Evolutionary conservation across 2,888 invertebrate species (phyloP), one percentile per base, ranked within the genome.

Genomic region (Netelia fuscicornis): DNA sequence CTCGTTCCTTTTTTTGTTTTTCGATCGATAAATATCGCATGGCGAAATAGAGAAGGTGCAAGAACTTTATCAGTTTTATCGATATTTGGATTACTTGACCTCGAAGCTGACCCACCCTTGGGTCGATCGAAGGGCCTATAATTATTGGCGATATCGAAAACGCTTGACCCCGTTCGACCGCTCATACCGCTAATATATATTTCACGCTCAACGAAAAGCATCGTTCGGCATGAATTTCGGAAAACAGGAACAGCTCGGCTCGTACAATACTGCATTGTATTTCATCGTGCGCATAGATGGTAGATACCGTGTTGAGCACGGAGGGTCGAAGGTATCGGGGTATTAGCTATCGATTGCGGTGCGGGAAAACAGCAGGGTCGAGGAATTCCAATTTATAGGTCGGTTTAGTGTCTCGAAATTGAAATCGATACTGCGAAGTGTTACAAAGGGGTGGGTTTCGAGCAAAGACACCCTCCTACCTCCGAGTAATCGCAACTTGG

Each of bases 331-430:
- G 8, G 71, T 25, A 56, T 25, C 37, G 20, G 20, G 30, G 48
- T 42, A 74, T 42, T 67, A 64, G 48, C 23, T 74, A 82, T 89
- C 81, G 83, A 85, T 68, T 64, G 75, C 20, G 48, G 78, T 75
- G 37, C 67, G 67, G 68, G 23, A 70, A 48, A 62, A 81, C 75
- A 44, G 58, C 80, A 48, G 64, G 56, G 56, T 85, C 67, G 42
- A 84, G 74, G 85, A 84, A 85, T 88, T 86, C 68, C 84, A 86
- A 88, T 84, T 86, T 81, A 81, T 81, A 62, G 62, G 60, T 42
- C 56, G 72, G 68, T 81, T 81, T 81, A 75, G 75, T 62, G 75
- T 62, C 68, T 70, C 54, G 70, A 75, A 75, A 81, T 81, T 81
- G 75, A 74, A 70, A 81, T 81, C 70, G 81, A 81, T 62, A 60